These are phyloP conservation scores for Drosophila imparisetae DNA, from an alignment of 2,888 invertebrate genomes.

Conservation along the genomic window DNA sequence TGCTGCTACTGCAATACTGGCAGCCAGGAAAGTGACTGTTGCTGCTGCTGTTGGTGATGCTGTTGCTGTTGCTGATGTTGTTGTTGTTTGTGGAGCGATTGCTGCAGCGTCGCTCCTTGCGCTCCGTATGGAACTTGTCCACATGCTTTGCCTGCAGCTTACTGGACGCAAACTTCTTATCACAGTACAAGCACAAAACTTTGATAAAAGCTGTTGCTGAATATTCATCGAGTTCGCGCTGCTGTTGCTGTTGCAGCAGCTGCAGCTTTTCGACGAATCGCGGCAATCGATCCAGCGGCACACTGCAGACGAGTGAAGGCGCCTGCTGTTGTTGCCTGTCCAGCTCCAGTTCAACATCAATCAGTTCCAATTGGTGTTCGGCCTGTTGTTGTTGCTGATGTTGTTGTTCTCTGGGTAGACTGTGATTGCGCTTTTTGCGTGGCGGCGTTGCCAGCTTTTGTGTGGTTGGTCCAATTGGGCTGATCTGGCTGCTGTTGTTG, in stretches of 20 bases:
- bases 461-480: constrained; percentile 37
- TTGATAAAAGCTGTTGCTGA: constrained; percentile 64
- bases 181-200: constrained; percentile 85
- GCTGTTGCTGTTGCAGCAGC: constrained; percentile 38
- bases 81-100: constrained; percentile 68
- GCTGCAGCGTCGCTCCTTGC: constrained; percentile 83
- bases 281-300: constrained; percentile 82
- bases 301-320: constrained; percentile 79
- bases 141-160: constrained; percentile 84
- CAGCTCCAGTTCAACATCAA: constrained; percentile 52
- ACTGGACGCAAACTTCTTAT: constrained; percentile 84
- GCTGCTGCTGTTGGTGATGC: constrained; percentile 26
- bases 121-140: constrained; percentile 83
- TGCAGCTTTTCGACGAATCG: constrained; percentile 81
- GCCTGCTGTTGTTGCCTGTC: constrained; percentile 29
- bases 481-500: constrained; percentile 37
- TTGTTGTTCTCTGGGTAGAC: constrained; percentile 29
- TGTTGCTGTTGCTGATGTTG: constrained; percentile 35
- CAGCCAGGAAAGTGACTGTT: constrained; percentile 79
- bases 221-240: constrained; percentile 48
- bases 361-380: constrained; percentile 42
- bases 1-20: constrained; percentile 72
- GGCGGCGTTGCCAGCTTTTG: constrained; percentile 52
- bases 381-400: constrained; percentile 14
- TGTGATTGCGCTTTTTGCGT: constrained; percentile 53